Evolutionary conservation across 2,888 invertebrate species (phyloP).

Genomic region (Drosophila nr. perissopoda): DNA sequence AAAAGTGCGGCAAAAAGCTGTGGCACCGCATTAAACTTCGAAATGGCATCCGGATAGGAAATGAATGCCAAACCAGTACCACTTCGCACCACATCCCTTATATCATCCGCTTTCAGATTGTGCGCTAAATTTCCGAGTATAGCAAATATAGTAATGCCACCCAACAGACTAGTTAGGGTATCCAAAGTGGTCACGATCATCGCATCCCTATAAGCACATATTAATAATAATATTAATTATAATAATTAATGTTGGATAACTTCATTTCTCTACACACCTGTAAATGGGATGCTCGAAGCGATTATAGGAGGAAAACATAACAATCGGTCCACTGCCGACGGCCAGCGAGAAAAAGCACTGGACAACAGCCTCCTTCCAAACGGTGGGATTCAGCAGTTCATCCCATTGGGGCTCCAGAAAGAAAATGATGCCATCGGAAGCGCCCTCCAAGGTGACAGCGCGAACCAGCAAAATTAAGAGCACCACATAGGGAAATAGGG

Average conservation of each 20-base stretch:
- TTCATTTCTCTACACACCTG: conserved; percentile 85
- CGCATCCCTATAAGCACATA: conserved; percentile 87
- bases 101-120: conserved; percentile 87
- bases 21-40: conserved; percentile 90
- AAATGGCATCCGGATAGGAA: conserved; percentile 93
- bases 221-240: background rate
- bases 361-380: conserved; percentile 92
- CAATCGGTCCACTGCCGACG: conserved; percentile 90
- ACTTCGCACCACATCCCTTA: conserved; percentile 89
- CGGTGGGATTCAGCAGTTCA: conserved; percentile 89
- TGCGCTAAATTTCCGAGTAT: conserved; percentile 92
- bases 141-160: conserved; percentile 93
- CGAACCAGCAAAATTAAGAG: conserved; percentile 90
- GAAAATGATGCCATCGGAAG: conserved; percentile 90
- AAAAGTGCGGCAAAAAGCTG: conserved; percentile 91
- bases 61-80: conserved; percentile 93
- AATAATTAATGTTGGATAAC: background rate
- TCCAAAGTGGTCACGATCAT: conserved; percentile 93
- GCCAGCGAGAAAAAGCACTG: conserved; percentile 92
- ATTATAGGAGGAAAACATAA: conserved; percentile 93
- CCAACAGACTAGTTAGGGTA: conserved; percentile 91
- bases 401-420: conserved; percentile 93
- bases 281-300: conserved; percentile 89
- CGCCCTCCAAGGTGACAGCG: conserved; percentile 89
- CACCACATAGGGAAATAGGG: conserved; percentile 93